Evolutionary conservation across 2,888 invertebrate species (phyloP).

Genomic region (Prenolepis imparis): DNA sequence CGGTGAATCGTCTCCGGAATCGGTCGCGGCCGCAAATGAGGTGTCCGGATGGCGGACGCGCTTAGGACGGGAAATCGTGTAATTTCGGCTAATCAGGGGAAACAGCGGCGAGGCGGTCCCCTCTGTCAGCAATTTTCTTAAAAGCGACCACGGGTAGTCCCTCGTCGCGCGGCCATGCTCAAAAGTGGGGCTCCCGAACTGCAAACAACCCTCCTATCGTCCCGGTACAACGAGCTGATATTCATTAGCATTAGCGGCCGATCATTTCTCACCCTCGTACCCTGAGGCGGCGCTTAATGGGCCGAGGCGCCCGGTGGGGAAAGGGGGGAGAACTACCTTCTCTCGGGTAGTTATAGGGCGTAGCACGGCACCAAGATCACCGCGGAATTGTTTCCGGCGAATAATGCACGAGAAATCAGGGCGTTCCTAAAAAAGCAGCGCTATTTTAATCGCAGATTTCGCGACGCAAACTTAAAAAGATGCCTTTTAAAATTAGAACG

Average conservation of each 20-base stretch:
- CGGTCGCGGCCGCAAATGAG: slow-evolving; percentile 50
- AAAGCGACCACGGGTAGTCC: slow-evolving; percentile 75
- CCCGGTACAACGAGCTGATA: slow-evolving; percentile 77
- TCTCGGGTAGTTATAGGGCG: slow-evolving; percentile 63
- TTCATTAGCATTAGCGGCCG: slow-evolving; percentile 84
- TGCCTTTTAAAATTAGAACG: slow-evolving; percentile 8
- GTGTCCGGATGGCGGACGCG: slow-evolving; percentile 35
- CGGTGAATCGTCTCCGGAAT: slow-evolving; percentile 47
- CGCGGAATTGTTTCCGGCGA: slow-evolving; percentile 73
- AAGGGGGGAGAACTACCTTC: slow-evolving; percentile 48
- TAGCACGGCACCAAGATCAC: slow-evolving; percentile 64
- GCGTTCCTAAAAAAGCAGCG: neutral
- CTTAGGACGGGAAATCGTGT: slow-evolving; percentile 75
- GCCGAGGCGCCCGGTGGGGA: slow-evolving; percentile 57
- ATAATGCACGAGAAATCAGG: slow-evolving; percentile 40
- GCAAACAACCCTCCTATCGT: slow-evolving; percentile 73
- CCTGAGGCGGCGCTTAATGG: slow-evolving; percentile 79
- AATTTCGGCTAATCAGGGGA: slow-evolving; percentile 80
- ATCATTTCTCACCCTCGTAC: slow-evolving; percentile 83
- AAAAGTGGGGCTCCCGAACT: slow-evolving; percentile 69
- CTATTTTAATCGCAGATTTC: slow-evolving; percentile 27
- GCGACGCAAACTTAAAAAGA: neutral
- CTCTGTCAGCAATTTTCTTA: slow-evolving; percentile 80
- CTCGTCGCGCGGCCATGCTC: slow-evolving; percentile 65
- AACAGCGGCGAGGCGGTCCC: slow-evolving; percentile 70